Evolutionary conservation across 2,797 vertebrate genomes (phyloP).

Genomic region (Epinephelus awoara): DNA sequence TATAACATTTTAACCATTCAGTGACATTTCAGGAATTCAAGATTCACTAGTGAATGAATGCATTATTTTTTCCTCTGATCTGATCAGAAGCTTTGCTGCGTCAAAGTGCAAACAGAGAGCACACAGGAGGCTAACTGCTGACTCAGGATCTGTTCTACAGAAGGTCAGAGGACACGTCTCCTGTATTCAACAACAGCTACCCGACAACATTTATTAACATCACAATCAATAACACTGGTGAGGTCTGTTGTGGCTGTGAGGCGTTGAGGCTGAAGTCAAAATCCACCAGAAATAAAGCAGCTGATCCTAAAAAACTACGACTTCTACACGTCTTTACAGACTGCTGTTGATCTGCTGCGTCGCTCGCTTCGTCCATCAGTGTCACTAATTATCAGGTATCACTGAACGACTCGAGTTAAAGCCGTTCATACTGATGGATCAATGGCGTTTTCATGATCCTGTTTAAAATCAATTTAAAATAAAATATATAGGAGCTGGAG

Average conservation of each 20-base stretch:
- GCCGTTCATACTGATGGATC: too few species aligned
- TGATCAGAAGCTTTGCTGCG: constrained; percentile 14
- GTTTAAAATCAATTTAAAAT: too few species aligned
- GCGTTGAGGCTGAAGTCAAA: neutral
- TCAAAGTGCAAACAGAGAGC: constrained; percentile 37
- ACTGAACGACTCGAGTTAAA: too few species aligned
- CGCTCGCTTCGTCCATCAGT: neutral
- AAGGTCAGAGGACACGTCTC: constrained; percentile 5
- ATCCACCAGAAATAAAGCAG: constrained; percentile 19
- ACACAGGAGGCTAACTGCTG: constrained; percentile 34
- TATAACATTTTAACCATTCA: constrained; percentile 96
- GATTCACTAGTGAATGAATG: constrained; percentile 76
- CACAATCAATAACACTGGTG: constrained; percentile 8
- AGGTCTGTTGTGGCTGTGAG: neutral
- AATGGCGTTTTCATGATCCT: too few species aligned
- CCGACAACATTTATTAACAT: constrained; percentile 3
- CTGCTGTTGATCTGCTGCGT: too few species aligned
- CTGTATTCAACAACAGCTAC: neutral
- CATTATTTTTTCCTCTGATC: constrained; percentile 38
- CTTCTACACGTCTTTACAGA: too few species aligned
- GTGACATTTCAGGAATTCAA: constrained; percentile 92
- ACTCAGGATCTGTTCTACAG: constrained; percentile 32
- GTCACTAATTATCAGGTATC: neutral
- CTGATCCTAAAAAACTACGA: too few species aligned
- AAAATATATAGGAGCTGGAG: too few species aligned